These are phyloP conservation scores for Xiphydria camelus DNA, from an alignment of 2,888 invertebrate genomes.

Conservation along the genomic window DNA sequence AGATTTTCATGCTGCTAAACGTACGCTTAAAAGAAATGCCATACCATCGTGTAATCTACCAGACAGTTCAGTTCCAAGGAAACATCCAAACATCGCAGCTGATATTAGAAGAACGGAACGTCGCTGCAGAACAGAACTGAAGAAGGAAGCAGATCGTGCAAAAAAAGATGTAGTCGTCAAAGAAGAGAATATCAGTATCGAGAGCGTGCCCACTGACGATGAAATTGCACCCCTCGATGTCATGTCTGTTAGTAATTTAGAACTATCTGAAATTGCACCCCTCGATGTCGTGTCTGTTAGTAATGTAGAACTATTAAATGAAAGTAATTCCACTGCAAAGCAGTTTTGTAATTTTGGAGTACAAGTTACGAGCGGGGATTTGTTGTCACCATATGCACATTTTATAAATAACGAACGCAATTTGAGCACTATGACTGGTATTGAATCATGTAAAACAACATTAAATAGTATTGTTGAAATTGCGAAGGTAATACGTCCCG, in stretches of 20 bases:
- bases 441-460: neutral
- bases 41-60: neutral
- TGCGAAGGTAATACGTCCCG: neutral
- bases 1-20: no score
- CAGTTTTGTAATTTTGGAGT: neutral
- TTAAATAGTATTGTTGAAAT: neutral
- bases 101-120: neutral
- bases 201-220: neutral
- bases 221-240: neutral
- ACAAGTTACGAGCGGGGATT: constrained; percentile 4
- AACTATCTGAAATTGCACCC: no score
- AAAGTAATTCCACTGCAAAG: neutral
- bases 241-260: neutral
- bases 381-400: constrained; percentile 3
- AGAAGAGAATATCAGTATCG: neutral
- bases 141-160: neutral
- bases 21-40: neutral
- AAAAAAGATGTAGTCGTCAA: neutral
- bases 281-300: neutral
- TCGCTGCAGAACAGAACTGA: neutral
- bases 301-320: neutral
- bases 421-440: constrained; percentile 1
- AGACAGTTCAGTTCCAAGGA: no score
- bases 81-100: neutral
- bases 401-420: constrained; percentile 3